Evolutionary conservation across 2,888 invertebrate genomes (phyloP).

Genomic region (Polydrusus tereticollis): DNA sequence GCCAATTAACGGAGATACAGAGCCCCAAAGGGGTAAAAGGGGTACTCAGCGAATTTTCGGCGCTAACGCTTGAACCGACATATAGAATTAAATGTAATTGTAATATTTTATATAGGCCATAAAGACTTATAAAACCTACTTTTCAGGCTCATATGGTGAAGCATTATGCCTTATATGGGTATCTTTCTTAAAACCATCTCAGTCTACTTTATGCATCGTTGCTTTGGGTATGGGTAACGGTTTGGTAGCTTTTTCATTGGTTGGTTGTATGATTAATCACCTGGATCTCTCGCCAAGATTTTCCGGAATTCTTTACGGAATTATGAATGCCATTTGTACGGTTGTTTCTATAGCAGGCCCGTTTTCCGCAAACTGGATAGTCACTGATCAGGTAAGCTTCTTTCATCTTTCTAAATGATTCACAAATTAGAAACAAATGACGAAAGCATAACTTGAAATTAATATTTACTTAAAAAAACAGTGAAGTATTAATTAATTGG

Average conservation of each 20-base stretch:
- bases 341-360: conserved; percentile 84
- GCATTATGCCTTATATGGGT: conserved; percentile 31
- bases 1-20: too few relatives aligned
- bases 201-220: conserved; percentile 29
- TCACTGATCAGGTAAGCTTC: conserved; percentile 74
- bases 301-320: conserved; percentile 86
- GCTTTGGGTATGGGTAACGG: conserved; percentile 20
- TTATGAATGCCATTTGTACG: conserved; percentile 81
- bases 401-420: too few relatives aligned
- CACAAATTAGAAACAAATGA: too few relatives aligned
- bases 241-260: conserved; percentile 5
- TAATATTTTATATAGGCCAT: too few relatives aligned
- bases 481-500: too few relatives aligned
- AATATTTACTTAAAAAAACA: too few relatives aligned
- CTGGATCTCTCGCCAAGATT: conserved; percentile 84
- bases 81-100: too few relatives aligned
- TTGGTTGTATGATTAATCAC: conserved; percentile 78
- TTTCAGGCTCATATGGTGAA: conserved; percentile 38
- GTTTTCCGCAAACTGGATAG: conserved; percentile 77
- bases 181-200: conserved; percentile 15
- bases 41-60: too few relatives aligned
- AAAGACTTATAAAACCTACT: too few relatives aligned
- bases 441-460: too few relatives aligned
- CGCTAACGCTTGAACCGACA: too few relatives aligned
- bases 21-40: too few relatives aligned